phyloP scores from a whole-genome alignment of 2,888 invertebrate species.

The Meiosimyza platycephala region DNA sequence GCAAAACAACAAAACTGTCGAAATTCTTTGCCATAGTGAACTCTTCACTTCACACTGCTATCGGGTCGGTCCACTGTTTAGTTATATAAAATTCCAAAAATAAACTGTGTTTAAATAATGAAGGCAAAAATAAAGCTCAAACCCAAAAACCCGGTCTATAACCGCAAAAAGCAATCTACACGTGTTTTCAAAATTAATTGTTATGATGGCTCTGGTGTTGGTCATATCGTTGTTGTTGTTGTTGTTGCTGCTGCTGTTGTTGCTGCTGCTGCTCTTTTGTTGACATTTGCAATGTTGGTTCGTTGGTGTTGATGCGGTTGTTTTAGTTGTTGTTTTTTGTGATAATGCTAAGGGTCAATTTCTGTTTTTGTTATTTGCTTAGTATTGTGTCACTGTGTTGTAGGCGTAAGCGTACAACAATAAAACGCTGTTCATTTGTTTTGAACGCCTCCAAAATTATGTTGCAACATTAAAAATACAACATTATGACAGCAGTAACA shows the following conservation, averaged over 20 bases:
- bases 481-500: too few relatives aligned
- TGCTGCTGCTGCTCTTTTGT: conserved; percentile 16
- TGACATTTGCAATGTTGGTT: background rate
- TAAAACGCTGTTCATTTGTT: background rate
- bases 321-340: conserved; percentile 14
- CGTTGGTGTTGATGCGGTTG: background rate
- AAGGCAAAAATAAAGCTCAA: too few relatives aligned
- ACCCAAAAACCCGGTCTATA: conserved; percentile 14
- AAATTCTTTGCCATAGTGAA: too few relatives aligned
- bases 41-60: too few relatives aligned
- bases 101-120: too few relatives aligned
- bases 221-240: background rate
- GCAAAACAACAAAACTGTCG: too few relatives aligned
- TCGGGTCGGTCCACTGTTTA: too few relatives aligned
- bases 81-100: too few relatives aligned
- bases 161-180: conserved; percentile 58
- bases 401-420: background rate
- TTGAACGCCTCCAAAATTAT: background rate
- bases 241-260: background rate
- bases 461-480: too few relatives aligned
- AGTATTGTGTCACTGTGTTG: background rate
- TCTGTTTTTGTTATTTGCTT: background rate
- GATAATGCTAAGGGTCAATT: background rate
- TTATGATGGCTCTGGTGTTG: conserved; percentile 30
- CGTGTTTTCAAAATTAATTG: conserved; percentile 52